These are phyloP conservation scores for Lasius platythorax DNA, from an alignment of 2,888 invertebrate genomes.

Conservation along the genomic window DNA sequence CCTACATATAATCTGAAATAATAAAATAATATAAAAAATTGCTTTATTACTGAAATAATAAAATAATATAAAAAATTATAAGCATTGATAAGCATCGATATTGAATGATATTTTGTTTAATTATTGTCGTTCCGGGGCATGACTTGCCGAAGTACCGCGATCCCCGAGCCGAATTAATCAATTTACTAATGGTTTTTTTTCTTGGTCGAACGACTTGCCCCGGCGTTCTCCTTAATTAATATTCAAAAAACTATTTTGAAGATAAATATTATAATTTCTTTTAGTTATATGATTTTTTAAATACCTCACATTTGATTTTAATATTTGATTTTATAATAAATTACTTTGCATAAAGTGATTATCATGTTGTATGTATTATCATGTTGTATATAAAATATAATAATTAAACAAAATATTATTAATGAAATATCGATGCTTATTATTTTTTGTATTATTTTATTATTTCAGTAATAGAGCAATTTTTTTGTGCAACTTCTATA, in stretches of 20 bases:
- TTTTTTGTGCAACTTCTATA: background rate
- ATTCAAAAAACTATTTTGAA: background rate
- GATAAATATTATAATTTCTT: background rate
- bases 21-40: too few relatives aligned
- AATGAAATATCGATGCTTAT: background rate
- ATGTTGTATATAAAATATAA: background rate
- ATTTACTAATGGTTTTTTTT: too few relatives aligned
- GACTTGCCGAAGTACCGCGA: too few relatives aligned
- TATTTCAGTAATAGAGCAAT: background rate
- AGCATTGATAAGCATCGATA: too few relatives aligned
- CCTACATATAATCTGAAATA: too few relatives aligned
- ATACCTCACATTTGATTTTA: background rate
- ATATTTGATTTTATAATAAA: background rate
- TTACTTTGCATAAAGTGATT: background rate
- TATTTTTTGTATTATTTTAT: background rate
- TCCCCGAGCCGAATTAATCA: too few relatives aligned
- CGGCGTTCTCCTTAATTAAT: too few relatives aligned
- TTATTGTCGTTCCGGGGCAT: too few relatives aligned
- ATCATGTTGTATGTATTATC: background rate
- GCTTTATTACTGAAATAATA: too few relatives aligned
- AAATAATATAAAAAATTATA: too few relatives aligned
- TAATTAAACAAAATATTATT: background rate
- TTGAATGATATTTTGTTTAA: too few relatives aligned
- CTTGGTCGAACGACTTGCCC: too few relatives aligned
- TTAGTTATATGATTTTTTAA: background rate